Conservation (phyloP, 2,888 invertebrate genomes). For the Pristionchus mayeri region DNA sequence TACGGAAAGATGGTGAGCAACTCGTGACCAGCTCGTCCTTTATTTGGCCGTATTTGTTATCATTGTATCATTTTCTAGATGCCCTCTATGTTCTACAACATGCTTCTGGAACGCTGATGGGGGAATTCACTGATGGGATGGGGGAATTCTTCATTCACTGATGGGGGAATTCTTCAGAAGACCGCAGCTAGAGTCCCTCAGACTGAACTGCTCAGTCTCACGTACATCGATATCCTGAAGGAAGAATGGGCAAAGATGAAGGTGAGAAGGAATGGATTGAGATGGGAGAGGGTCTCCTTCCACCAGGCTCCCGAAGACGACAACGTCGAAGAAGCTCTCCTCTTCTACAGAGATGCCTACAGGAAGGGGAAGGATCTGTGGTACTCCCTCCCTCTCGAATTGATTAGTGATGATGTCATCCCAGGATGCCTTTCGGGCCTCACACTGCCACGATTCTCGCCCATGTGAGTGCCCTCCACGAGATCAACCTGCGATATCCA, state of each 20-base stretch:
- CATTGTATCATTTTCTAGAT: neutral
- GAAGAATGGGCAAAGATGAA: slow-evolving; percentile 16
- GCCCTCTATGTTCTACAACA: slow-evolving; percentile 26
- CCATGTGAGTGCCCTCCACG: neutral
- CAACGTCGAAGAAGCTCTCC: slow-evolving; percentile 12
- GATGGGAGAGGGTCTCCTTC: neutral
- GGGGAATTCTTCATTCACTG: too few relatives aligned
- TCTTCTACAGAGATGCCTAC: neutral
- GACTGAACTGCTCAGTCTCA: neutral
- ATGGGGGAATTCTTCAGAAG: too few relatives aligned
- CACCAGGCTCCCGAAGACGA: slow-evolving; percentile 17
- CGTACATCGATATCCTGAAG: slow-evolving; percentile 1
- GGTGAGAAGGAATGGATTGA: neutral
- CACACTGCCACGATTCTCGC: neutral
- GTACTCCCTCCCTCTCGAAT: neutral
- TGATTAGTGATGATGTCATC: neutral
- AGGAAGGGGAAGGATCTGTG: neutral
- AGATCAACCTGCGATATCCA: neutral
- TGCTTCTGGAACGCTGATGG: slow-evolving; percentile 23
- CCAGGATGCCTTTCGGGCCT: neutral
- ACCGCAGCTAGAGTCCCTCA: neutral
- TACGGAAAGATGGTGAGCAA: neutral
- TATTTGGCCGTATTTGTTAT: too few relatives aligned
- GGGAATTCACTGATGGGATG: too few relatives aligned
- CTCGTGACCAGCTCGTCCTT: neutral